Base-by-base conservation (phyloP, 2,888 invertebrate species). In the Meiosimyza platycephala region DNA sequence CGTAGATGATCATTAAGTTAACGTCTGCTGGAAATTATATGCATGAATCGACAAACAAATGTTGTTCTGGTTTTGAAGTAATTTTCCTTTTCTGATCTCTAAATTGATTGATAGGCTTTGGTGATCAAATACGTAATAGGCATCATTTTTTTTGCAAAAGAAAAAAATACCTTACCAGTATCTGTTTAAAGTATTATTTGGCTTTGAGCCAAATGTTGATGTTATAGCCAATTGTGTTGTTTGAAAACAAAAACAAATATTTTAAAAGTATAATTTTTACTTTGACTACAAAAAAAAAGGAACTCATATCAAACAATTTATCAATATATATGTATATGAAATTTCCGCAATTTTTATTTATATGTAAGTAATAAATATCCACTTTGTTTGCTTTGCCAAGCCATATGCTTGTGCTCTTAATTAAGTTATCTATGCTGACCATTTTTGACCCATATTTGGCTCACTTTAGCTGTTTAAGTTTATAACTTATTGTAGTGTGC, bases 121-220 rank as follows among this genome's bases (percentile, higher is more conserved):
- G 28, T 28, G 16, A 47, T 67, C 55, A 55, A 55, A 47, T 67
- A 47, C 3, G 54, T 33, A 55, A 28, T 28, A 22, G 57, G 18
- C 57, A 18, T 57, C n/a, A 18, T 12, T 28, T 67, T 67, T 57
- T 67, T 22, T 18, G 40, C 12, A 40, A 16, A 40, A 40, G 40
- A 7, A 40, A 40, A 40, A 55, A 55, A 55, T 16, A 40, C 47
- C 7, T 18, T 51, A 2, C 59, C 33, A 7, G 51, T 11, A 47
- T 66, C 57, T 67, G 15, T 55, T 28, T 16, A 51, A 6, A 22
- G 6, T 28, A 28, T 57, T 57, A 72, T 75, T 77, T 77, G 77
- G 77, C 77, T 67, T 51, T 18, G n/a, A 47, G 75, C 77, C 77
- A 77, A 73, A 69, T 40, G 40, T 55, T 59, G 54, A 69, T 60